Evolutionary conservation across 2,888 invertebrate genomes (phyloP).

Genomic region (Auanema freiburgensis): DNA sequence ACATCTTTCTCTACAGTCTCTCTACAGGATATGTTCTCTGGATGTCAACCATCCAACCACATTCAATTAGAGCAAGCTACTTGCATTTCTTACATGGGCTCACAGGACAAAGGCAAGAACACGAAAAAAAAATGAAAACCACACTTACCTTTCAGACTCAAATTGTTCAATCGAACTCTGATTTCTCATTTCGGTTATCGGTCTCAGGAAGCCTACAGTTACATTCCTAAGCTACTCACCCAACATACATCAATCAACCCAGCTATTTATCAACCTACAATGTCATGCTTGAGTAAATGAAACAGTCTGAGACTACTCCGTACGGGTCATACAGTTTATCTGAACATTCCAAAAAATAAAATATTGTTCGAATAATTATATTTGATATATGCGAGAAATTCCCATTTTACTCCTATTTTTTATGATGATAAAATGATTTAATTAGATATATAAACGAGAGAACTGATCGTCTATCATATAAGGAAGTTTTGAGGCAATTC

Average conservation of each 20-base stretch:
- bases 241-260: constrained; percentile 45
- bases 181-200: constrained; percentile 45
- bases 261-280: constrained; percentile 30
- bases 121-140: neutral
- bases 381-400: too few relatives aligned
- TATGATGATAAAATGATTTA: too few relatives aligned
- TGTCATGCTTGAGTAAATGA: too few relatives aligned
- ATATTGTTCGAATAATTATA: too few relatives aligned
- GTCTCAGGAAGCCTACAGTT: constrained; percentile 30
- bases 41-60: constrained; percentile 77
- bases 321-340: too few relatives aligned
- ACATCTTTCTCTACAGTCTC: constrained; percentile 76
- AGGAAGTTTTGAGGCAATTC: too few relatives aligned
- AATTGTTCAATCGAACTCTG: constrained; percentile 43
- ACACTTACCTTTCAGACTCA: constrained; percentile 35
- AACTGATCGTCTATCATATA: too few relatives aligned
- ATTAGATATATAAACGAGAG: too few relatives aligned
- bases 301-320: too few relatives aligned
- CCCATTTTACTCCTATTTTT: too few relatives aligned
- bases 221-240: constrained; percentile 29
- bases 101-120: constrained; percentile 71
- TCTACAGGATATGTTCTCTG: constrained; percentile 70
- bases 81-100: constrained; percentile 79
- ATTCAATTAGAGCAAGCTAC: constrained; percentile 79
- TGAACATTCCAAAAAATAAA: too few relatives aligned